phyloP scores from a whole-genome alignment of 1,140 invertebrate species.

The Drosophila quadrilineata region DNA sequence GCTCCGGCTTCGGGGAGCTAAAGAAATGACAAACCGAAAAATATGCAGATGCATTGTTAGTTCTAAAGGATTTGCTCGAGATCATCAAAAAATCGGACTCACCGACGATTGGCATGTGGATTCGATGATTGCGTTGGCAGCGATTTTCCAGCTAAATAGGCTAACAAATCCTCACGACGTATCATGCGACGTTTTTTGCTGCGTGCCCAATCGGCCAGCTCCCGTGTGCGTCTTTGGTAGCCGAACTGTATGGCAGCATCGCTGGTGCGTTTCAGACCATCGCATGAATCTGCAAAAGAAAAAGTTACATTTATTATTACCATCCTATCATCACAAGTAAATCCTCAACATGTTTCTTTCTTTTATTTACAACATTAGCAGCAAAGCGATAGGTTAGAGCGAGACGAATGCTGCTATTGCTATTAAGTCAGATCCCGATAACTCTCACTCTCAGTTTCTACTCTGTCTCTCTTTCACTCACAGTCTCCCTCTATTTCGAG shows the following conservation, averaged over 20 bases:
- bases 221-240: conserved; percentile 88
- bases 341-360: no score
- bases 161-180: conserved; percentile 88
- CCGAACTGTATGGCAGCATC: conserved; percentile 88
- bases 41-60: neutral
- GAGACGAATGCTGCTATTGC: neutral
- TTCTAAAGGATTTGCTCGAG: conserved; percentile 32
- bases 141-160: conserved; percentile 89
- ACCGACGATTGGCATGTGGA: conserved; percentile 82
- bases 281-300: conserved; percentile 86
- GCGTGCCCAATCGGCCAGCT: conserved; percentile 89
- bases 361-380: no score
- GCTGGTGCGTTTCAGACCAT: conserved; percentile 86
- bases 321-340: no score
- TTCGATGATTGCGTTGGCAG: conserved; percentile 84
- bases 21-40: neutral
- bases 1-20: conserved; percentile 74
- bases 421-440: neutral
- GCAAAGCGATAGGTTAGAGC: neutral
- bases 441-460: no score
- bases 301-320: no score
- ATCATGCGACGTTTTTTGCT: conserved; percentile 87
- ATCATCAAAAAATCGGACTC: conserved; percentile 46
- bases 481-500: no score
- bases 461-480: neutral